Conservation (phyloP, 2,797 vertebrate species). For the Syndactyla subalaris region DNA sequence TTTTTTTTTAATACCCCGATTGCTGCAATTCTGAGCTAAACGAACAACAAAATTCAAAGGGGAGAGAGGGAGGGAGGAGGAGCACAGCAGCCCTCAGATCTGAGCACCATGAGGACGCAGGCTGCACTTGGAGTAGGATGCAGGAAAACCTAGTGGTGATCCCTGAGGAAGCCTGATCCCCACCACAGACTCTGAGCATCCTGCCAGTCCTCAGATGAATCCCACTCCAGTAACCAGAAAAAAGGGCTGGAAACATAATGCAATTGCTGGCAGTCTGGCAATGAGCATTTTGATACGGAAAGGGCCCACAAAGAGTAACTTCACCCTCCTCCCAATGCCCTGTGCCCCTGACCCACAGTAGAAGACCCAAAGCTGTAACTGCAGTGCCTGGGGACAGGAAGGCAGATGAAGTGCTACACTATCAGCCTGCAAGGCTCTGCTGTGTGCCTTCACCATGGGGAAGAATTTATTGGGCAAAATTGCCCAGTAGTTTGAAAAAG, state of each 20-base stretch:
- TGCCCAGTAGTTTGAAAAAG: not conserved
- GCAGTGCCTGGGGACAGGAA: not conserved
- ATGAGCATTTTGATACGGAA: not conserved
- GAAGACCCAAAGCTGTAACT: not conserved
- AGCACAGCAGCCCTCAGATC: not conserved
- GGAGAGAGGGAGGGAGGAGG: not conserved
- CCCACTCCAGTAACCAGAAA: not conserved
- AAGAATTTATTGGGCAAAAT: not conserved
- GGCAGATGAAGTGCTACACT: not conserved
- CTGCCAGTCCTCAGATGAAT: not conserved
- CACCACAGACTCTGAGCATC: accelerated
- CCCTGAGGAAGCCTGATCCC: accelerated
- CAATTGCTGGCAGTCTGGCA: not conserved
- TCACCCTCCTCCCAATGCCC: not conserved
- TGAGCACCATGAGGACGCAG: not conserved
- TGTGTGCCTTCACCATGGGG: not conserved
- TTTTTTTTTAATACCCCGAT: not conserved
- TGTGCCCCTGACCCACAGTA: not conserved
- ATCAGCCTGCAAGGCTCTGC: not conserved
- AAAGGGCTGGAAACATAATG: not conserved
- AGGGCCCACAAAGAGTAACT: not conserved
- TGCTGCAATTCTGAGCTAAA: not conserved
- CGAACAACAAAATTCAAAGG: not conserved
- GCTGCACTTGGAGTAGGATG: not conserved
- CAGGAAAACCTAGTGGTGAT: not conserved